These are phyloP conservation scores for Crambe crambe DNA, from an alignment of 37 sponge, comb jelly and placozoan species.

Conservation along the genomic window DNA sequence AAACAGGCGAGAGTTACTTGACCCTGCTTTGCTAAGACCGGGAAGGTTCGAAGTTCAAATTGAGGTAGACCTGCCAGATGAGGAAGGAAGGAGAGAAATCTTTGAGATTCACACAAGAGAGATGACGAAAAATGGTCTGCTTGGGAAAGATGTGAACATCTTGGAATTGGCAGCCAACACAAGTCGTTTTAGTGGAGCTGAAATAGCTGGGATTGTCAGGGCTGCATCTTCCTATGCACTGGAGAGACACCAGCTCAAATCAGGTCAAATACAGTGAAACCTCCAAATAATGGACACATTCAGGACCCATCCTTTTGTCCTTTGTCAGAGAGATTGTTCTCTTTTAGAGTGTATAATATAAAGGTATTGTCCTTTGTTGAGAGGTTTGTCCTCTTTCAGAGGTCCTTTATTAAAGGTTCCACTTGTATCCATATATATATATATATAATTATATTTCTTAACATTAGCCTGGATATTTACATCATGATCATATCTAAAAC, in stretches of 20 bases:
- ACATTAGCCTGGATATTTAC: no score
- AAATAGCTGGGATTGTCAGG: conserved; percentile 89
- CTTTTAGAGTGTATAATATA: no score
- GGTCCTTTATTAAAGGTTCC: no score
- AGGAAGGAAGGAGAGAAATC: conserved; percentile 82
- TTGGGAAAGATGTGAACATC: conserved; percentile 57
- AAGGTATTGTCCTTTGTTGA: no score
- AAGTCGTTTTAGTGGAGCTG: conserved; percentile 90
- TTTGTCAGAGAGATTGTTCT: no score
- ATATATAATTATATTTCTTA: no score
- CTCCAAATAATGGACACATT: no score
- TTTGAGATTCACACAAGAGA: conserved; percentile 85
- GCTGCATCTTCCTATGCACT: conserved; percentile 77
- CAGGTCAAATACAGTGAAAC: not conserved
- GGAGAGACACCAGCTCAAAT: conserved; percentile 48
- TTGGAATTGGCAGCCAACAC: conserved; percentile 73
- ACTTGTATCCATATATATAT: no score
- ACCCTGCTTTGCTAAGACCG: conserved; percentile 85
- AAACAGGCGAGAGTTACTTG: conserved; percentile 80
- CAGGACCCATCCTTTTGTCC: no score
- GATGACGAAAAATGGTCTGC: conserved; percentile 51
- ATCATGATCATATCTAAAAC: no score
- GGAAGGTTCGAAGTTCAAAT: conserved; percentile 93
- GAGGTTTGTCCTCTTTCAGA: no score
- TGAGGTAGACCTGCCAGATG: conserved; percentile 81